Percentiles rank a stretch among this genome's conserved stretches.
Evolutionary conservation across 2,797 vertebrate genomes (phyloP).

Genomic region (Hirundo rustica): DNA sequence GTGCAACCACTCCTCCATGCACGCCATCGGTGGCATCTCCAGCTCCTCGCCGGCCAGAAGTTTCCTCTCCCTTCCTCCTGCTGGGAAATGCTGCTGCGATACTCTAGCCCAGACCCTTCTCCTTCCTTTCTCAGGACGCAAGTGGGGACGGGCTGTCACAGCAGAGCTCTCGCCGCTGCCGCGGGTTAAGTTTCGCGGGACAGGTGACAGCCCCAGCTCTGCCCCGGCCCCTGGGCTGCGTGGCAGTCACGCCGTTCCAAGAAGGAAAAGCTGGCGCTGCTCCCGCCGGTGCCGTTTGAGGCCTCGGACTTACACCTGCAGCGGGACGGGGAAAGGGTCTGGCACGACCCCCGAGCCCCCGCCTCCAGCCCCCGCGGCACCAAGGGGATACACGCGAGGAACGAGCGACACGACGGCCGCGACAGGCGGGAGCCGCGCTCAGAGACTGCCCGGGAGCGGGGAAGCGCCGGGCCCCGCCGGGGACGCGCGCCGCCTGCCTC

Average conservation of each 20-base stretch:
- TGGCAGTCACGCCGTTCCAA: background rate
- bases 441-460: background rate
- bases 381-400: too few relatives aligned
- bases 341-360: background rate
- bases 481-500: background rate
- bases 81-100: background rate
- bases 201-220: background rate
- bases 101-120: background rate
- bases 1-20: too few relatives aligned
- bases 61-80: background rate
- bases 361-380: background rate
- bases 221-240: background rate
- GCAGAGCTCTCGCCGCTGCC: background rate
- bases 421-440: background rate
- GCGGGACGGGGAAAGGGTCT: background rate
- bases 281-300: fast-evolving
- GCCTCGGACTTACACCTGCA: background rate
- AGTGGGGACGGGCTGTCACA: background rate
- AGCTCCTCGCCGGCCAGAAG: background rate
- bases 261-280: background rate
- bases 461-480: background rate
- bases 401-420: background rate
- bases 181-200: background rate
- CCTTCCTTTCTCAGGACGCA: background rate
- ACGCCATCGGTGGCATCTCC: fast-evolving